Conservation (phyloP, 2,797 vertebrate genomes). For the Hoplostethus atlanticus region DNA sequence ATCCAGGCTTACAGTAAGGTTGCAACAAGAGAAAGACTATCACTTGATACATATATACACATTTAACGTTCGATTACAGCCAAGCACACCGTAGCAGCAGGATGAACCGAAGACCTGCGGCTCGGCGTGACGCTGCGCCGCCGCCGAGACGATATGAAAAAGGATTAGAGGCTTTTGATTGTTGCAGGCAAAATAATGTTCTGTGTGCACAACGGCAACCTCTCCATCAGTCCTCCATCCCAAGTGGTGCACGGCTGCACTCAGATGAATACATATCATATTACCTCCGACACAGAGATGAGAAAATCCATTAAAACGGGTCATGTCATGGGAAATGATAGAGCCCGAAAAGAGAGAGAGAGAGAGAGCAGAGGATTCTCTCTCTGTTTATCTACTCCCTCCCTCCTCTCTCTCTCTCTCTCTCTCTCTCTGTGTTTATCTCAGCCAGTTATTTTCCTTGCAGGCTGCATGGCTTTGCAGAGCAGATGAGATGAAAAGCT, state of each 20-base stretch:
- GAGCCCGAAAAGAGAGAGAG: constrained; percentile 17
- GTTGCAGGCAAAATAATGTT: constrained; percentile 41
- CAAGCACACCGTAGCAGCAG: not conserved
- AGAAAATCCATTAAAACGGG: constrained; percentile 68
- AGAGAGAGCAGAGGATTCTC: constrained; percentile 15
- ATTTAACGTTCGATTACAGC: not conserved
- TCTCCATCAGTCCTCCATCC: constrained; percentile 28
- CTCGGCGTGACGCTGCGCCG: not conserved
- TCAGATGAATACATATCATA: constrained; percentile 59
- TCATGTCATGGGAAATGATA: constrained; percentile 60
- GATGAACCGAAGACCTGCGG: not conserved
- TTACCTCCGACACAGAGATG: constrained; percentile 56
- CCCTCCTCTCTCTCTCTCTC: not conserved
- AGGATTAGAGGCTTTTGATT: constrained; percentile 11
- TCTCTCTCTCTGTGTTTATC: not conserved
- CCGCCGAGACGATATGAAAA: constrained; percentile 13
- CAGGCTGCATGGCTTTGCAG: constrained; percentile 27
- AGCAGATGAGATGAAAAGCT: constrained; percentile 33
- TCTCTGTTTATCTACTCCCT: not conserved
- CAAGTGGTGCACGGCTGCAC: constrained; percentile 46
- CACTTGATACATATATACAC: no score
- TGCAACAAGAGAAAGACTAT: no score
- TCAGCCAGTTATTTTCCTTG: constrained; percentile 15
- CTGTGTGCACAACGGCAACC: constrained; percentile 55
- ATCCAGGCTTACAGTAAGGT: no score